phyloP scores from a whole-genome alignment of 2,888 invertebrate genomes.

The Eupithecia centaureata region DNA sequence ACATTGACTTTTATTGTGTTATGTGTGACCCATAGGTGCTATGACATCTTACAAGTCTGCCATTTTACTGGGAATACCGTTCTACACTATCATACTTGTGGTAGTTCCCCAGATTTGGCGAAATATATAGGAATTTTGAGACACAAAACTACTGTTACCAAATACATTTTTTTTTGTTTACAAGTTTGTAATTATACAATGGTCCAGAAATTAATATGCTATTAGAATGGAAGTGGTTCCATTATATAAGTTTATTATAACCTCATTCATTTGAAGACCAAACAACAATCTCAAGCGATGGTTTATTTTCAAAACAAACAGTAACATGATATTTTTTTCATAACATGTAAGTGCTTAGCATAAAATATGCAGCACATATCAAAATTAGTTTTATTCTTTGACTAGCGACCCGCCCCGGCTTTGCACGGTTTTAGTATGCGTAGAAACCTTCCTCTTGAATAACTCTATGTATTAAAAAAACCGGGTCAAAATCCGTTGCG shows the following conservation, averaged over 20 bases:
- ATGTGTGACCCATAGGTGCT: neutral
- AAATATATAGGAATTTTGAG: neutral
- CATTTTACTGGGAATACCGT: neutral
- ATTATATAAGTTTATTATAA: neutral
- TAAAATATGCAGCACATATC: too few species aligned
- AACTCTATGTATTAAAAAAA: too few species aligned
- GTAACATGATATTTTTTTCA: neutral
- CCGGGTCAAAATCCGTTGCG: too few species aligned
- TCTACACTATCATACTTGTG: neutral
- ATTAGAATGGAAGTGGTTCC: neutral
- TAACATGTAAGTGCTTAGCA: neutral
- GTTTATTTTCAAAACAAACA: neutral
- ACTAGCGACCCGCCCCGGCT: too few species aligned
- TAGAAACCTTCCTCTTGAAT: too few species aligned
- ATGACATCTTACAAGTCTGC: neutral
- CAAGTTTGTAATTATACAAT: neutral
- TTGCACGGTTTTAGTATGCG: too few species aligned
- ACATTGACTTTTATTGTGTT: neutral
- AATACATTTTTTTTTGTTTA: neutral
- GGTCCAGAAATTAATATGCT: neutral
- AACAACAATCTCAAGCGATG: neutral
- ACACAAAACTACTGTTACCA: neutral
- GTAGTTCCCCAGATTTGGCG: neutral
- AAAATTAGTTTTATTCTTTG: too few species aligned
- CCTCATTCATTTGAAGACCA: neutral